Conservation (phyloP, 2,888 invertebrate species). For the Eristalis pertinax region DNA sequence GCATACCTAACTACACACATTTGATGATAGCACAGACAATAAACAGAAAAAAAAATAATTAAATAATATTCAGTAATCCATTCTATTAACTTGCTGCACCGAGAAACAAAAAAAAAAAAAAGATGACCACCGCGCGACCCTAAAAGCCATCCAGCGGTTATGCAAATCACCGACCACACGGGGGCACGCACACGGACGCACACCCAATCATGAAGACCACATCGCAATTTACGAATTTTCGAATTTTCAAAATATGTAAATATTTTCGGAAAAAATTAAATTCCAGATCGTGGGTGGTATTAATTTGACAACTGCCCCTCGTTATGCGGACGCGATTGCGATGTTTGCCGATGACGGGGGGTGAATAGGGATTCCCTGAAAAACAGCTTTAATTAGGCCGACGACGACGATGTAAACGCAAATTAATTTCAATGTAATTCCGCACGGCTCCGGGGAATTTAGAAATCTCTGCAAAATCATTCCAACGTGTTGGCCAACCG, state of each 20-base stretch:
- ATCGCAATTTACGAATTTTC: neutral
- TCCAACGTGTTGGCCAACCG: conserved; percentile 23
- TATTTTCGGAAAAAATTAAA: conserved; percentile 46
- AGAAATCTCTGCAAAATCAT: conserved; percentile 33
- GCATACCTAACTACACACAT: conserved; percentile 28
- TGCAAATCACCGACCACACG: conserved; percentile 36
- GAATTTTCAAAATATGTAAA: conserved; percentile 46
- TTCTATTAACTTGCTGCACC: conserved; percentile 61
- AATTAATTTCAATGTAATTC: conserved; percentile 68
- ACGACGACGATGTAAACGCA: conserved; percentile 40
- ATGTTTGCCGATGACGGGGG: neutral
- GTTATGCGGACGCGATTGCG: conserved; percentile 46
- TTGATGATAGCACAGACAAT: conserved; percentile 16
- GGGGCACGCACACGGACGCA: neutral
- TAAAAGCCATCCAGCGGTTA: conserved; percentile 16
- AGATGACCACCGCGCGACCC: neutral
- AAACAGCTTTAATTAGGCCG: conserved; percentile 56
- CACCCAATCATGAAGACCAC: neutral
- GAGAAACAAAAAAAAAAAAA: neutral
- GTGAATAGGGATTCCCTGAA: neutral
- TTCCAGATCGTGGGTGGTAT: conserved; percentile 17
- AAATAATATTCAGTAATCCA: conserved; percentile 42
- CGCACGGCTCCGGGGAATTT: conserved; percentile 33
- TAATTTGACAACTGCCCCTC: conserved; percentile 51
- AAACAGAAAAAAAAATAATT: conserved; percentile 7